A percentile compares a stretch with the other conserved stretches of the same genome.
Evolutionary conservation across 2,797 vertebrate species (phyloP).

Genomic region (Decapterus maruadsi): DNA sequence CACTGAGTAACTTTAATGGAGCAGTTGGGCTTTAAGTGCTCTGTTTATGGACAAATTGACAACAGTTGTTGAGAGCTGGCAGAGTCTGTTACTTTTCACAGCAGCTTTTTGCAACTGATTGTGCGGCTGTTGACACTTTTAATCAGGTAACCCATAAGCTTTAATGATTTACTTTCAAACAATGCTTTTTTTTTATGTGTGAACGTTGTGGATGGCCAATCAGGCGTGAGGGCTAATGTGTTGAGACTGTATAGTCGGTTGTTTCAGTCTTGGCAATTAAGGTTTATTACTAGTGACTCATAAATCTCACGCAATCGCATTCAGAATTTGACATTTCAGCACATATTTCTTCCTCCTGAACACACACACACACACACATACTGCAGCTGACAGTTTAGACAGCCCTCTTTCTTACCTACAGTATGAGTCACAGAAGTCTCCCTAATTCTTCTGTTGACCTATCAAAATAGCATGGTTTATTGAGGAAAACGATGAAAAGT

Average conservation of each 20-base stretch:
- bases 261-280: neutral
- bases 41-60: constrained; percentile 59
- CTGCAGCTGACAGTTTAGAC: neutral
- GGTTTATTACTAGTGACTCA: neutral
- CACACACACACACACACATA: constrained; percentile 10
- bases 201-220: constrained; percentile 27
- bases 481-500: neutral
- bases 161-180: constrained; percentile 19
- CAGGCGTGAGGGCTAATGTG: neutral
- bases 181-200: constrained; percentile 19
- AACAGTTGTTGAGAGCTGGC: constrained; percentile 43
- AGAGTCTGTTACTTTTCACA: constrained; percentile 33
- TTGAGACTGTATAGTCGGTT: neutral
- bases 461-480: neutral
- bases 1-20: constrained; percentile 53
- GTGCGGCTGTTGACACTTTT: constrained; percentile 38
- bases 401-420: neutral
- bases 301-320: neutral
- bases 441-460: neutral
- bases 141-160: constrained; percentile 30
- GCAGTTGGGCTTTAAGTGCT: constrained; percentile 56
- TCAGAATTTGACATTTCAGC: neutral
- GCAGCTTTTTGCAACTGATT: constrained; percentile 23
- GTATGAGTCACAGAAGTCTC: neutral
- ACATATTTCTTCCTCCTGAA: neutral